Conservation (phyloP, 1,140 invertebrate genomes). For the Ridgeia piscesae region DNA sequence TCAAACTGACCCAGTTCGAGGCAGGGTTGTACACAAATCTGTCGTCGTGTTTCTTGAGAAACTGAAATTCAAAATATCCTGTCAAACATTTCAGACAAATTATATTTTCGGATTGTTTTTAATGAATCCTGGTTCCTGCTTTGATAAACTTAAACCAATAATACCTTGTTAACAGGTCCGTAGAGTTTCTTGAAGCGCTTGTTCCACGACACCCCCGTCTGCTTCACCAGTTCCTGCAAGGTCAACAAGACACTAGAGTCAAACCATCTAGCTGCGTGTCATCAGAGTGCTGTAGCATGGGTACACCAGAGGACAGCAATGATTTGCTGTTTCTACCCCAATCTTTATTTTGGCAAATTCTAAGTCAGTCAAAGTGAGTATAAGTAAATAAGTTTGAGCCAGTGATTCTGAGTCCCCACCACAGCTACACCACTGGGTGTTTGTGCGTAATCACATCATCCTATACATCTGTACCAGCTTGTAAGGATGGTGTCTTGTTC, state of each 20-base stretch:
- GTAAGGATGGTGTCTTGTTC: too few relatives aligned
- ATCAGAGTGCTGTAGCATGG: too few relatives aligned
- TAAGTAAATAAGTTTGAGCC: too few relatives aligned
- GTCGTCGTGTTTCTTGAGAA: slow-evolving; percentile 25
- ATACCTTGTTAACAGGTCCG: slow-evolving; percentile 52
- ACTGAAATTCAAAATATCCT: not conserved
- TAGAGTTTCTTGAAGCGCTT: slow-evolving; percentile 50
- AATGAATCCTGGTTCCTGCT: not conserved
- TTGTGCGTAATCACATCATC: too few relatives aligned
- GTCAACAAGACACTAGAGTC: not conserved
- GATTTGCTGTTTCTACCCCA: too few relatives aligned
- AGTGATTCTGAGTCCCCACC: too few relatives aligned
- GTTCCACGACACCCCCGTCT: slow-evolving; percentile 56
- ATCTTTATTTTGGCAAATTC: too few relatives aligned
- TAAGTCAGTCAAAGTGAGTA: too few relatives aligned
- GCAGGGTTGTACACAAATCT: slow-evolving; percentile 24
- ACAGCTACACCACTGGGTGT: too few relatives aligned
- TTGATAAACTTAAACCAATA: not conserved
- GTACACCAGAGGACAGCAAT: too few relatives aligned
- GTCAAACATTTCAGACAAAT: slow-evolving; percentile 7
- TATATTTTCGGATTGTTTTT: not conserved
- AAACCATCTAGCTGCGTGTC: too few relatives aligned
- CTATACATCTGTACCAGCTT: too few relatives aligned
- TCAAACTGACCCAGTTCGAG: slow-evolving; percentile 25
- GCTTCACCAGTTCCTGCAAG: slow-evolving; percentile 46